A percentile compares a stretch with the other conserved stretches of the same genome.
Conservation (phyloP, 2,888 invertebrate genomes). For the Macrostomum cliftonense region DNA sequence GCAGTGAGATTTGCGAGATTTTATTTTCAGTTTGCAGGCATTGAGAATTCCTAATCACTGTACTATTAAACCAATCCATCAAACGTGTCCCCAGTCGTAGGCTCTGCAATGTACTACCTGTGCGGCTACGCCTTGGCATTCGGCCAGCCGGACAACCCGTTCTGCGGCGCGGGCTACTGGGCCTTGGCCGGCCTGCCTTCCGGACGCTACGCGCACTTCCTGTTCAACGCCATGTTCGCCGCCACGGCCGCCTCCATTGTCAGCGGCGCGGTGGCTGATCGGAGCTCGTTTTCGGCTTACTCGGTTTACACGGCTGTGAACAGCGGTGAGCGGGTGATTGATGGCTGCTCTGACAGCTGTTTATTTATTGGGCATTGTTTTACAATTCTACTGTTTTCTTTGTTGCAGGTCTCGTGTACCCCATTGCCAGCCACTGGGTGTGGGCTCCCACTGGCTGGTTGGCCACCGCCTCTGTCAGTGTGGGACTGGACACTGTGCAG, state of each 20-base stretch:
- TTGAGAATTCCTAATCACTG: too few species aligned
- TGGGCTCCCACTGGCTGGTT: slow-evolving; percentile 36
- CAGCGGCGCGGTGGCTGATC: slow-evolving; percentile 43
- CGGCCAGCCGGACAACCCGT: slow-evolving; percentile 29
- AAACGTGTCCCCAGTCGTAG: too few species aligned
- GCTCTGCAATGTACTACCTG: slow-evolving; percentile 38
- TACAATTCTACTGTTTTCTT: not conserved
- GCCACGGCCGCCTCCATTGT: slow-evolving; percentile 44
- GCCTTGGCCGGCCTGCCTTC: slow-evolving; percentile 18
- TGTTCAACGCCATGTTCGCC: slow-evolving; percentile 44
- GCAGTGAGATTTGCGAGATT: too few species aligned
- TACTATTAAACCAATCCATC: too few species aligned
- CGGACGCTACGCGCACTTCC: slow-evolving; percentile 26
- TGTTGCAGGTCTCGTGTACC: slow-evolving; percentile 34
- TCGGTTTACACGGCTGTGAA: slow-evolving; percentile 41
- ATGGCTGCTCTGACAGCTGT: not conserved
- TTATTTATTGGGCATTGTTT: too few species aligned
- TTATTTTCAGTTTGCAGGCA: too few species aligned
- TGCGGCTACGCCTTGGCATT: slow-evolving; percentile 40
- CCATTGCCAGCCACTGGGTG: slow-evolving; percentile 36
- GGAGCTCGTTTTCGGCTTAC: slow-evolving; percentile 43
- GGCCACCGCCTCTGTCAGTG: not conserved
- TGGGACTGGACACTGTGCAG: not conserved
- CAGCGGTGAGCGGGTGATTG: slow-evolving; percentile 39
- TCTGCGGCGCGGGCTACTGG: slow-evolving; percentile 34